A percentile compares a stretch with the other conserved stretches of the same genome.
Evolutionary conservation across 2,113 vertebrate species (phyloP).

Genomic region (Montifringilla adamsi): DNA sequence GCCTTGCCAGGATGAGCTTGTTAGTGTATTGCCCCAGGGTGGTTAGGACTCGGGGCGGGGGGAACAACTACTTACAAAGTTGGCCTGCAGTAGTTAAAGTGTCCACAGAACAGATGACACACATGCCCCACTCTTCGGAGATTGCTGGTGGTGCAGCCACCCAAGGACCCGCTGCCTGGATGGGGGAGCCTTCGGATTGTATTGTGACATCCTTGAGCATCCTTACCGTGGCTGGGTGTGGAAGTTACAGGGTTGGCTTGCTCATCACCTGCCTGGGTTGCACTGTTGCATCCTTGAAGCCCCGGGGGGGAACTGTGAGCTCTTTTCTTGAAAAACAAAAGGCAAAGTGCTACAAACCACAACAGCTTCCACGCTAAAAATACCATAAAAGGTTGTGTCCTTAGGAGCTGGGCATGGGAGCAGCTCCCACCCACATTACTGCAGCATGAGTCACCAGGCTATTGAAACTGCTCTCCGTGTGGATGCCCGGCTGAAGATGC

Average conservation of each 20-base stretch:
- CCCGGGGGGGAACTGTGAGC: not conserved
- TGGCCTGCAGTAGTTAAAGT: not conserved
- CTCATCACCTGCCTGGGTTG: not conserved
- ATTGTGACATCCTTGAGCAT: not conserved
- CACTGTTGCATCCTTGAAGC: not conserved
- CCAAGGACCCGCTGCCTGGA: accelerated
- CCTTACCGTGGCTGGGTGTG: accelerated
- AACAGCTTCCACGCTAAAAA: slow-evolving; percentile 41
- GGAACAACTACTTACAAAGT: not conserved
- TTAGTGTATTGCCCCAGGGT: not conserved
- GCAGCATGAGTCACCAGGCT: slow-evolving; percentile 53
- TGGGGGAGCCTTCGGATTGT: not conserved
- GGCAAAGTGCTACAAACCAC: slow-evolving; percentile 2
- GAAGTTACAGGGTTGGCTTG: not conserved
- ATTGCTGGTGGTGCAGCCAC: not conserved
- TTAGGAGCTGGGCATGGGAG: slow-evolving; percentile 44
- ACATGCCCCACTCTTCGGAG: accelerated
- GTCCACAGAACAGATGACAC: not conserved
- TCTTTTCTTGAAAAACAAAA: not conserved
- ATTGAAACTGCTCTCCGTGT: not conserved
- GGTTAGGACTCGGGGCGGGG: not conserved
- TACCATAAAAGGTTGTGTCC: slow-evolving; percentile 69
- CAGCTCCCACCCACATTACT: slow-evolving; percentile 64
- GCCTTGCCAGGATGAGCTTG: not conserved
- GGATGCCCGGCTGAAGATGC: slow-evolving; percentile 7